Evolutionary conservation across 2,797 vertebrate genomes (phyloP).

Genomic region (Sebastes nivosus): DNA sequence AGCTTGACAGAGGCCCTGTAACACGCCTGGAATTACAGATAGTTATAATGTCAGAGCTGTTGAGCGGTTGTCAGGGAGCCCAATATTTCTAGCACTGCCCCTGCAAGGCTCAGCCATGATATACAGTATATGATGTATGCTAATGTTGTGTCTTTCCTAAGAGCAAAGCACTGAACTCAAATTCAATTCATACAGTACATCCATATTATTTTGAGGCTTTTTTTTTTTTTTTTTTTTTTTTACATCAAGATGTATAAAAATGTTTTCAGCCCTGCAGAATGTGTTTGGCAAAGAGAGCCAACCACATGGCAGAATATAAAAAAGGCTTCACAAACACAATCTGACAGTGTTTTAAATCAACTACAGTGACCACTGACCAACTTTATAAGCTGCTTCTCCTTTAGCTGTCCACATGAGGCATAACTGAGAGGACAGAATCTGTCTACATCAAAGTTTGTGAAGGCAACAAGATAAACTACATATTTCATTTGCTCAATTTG

Average conservation of each 20-base stretch:
- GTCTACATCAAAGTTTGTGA: background rate
- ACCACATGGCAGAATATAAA: background rate
- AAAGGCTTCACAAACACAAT: conserved; percentile 9
- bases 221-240: background rate
- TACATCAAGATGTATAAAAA: background rate
- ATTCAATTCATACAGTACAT: background rate
- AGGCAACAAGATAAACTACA: background rate
- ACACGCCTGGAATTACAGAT: conserved; percentile 12
- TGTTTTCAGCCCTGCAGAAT: background rate
- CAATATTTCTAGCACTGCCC: background rate
- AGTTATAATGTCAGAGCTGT: conserved; percentile 21
- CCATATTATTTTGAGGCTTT: background rate
- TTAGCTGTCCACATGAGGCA: background rate
- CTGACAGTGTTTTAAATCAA: conserved; percentile 25
- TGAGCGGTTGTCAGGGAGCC: conserved; percentile 19
- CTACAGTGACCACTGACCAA: background rate
- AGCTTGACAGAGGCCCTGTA: conserved; percentile 20
- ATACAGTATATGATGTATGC: background rate
- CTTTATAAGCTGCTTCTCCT: background rate
- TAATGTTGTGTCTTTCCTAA: background rate
- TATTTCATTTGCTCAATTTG: conserved; percentile 5
- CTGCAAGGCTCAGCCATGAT: background rate
- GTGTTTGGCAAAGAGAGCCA: background rate
- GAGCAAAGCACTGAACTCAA: background rate
- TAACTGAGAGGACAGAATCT: background rate